These are phyloP conservation scores for Felis catus DNA, from an alignment of 2,113 vertebrate genomes.

Conservation along the genomic window F.catus_Fca126_mat1.0 CM031426.1:58324001-58324500, in stretches of 20 bases:
- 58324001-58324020: neutral
- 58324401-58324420: neutral
- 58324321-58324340: neutral
- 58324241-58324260: constrained; percentile 49
- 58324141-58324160: neutral
- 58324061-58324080: neutral
- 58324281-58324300: neutral
- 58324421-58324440: neutral
- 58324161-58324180: neutral
- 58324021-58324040: neutral
- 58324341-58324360: neutral
- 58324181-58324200: neutral
- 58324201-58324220: neutral
- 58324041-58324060: neutral
- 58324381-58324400: neutral
- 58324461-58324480: constrained; percentile 67
- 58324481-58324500: constrained; percentile 40
- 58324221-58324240: neutral
- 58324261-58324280: neutral
- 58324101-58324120: neutral
- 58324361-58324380: neutral
- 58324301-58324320: neutral
- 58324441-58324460: constrained; percentile 46
- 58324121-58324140: neutral
- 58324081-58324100: neutral